Evolutionary conservation across 2,113 vertebrate genomes (phyloP).

Genomic region (Thymallus thymallus): DNA sequence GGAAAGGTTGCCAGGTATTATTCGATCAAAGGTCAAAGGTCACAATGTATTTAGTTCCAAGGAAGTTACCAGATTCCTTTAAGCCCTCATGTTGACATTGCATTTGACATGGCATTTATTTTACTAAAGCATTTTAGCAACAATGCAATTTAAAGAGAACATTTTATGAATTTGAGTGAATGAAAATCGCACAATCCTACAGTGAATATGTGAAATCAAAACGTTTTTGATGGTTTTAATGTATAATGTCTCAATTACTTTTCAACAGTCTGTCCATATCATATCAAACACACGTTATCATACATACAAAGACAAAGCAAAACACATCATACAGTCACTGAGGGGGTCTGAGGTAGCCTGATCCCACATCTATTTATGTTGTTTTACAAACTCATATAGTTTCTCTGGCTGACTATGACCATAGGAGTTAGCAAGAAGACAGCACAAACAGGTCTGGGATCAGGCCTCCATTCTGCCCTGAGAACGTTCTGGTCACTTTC

Average conservation of each 20-base stretch:
- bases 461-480: slow-evolving; percentile 7
- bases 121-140: slow-evolving; percentile 52
- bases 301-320: slow-evolving; percentile 16
- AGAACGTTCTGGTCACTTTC: slow-evolving; percentile 9
- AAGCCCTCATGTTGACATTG: slow-evolving; percentile 45
- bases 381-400: no score
- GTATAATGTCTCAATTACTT: slow-evolving; percentile 24
- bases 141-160: slow-evolving; percentile 61
- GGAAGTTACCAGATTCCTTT: slow-evolving; percentile 25
- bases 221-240: slow-evolving; percentile 32
- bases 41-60: slow-evolving; percentile 10
- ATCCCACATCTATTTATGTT: no score
- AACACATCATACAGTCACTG: not conserved
- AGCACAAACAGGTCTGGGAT: no score
- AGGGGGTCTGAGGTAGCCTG: no score
- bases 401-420: no score
- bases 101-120: slow-evolving; percentile 45
- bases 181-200: slow-evolving; percentile 27
- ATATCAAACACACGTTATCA: slow-evolving; percentile 29
- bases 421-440: not conserved
- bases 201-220: slow-evolving; percentile 32
- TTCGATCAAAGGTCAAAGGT: slow-evolving; percentile 32
- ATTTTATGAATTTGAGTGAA: slow-evolving; percentile 47
- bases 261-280: slow-evolving; percentile 27
- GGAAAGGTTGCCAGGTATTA: not conserved